Conservation (phyloP, 2,888 invertebrate genomes). For the Drosophila trichaetosa region DNA sequence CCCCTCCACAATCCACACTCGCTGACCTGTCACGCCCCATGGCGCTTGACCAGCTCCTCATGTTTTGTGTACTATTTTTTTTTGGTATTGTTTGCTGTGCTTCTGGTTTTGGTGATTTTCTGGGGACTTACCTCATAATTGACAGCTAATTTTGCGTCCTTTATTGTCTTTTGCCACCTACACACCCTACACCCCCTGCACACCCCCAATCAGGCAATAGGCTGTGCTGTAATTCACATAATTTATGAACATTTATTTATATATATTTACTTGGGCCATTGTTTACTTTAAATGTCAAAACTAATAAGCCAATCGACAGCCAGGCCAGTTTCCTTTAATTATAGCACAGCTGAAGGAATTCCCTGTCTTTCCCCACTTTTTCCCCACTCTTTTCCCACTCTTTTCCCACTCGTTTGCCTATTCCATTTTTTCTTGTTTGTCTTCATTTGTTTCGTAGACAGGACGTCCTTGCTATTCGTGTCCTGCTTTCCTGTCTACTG, state of each 20-base stretch:
- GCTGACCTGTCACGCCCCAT: constrained; percentile 2
- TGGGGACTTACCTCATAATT: constrained; percentile 71
- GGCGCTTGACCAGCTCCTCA: not conserved
- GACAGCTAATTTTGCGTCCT: constrained; percentile 74
- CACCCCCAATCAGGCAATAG: not conserved
- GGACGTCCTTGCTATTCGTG: not conserved
- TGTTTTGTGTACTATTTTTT: constrained; percentile 5
- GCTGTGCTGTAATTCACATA: constrained; percentile 55
- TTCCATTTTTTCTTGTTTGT: not conserved
- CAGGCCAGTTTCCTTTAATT: constrained; percentile 45
- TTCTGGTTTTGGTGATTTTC: not conserved
- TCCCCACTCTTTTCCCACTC: not conserved
- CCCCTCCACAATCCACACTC: not conserved
- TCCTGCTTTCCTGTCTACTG: not conserved
- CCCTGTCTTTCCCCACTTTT: no score
- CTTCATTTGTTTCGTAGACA: not conserved
- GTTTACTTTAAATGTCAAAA: constrained; percentile 48
- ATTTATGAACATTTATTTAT: constrained; percentile 67
- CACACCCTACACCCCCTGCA: not conserved
- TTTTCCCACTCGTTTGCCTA: not conserved
- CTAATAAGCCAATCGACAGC: constrained; percentile 51
- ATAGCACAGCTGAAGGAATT: constrained; percentile 15
- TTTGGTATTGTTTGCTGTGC: not conserved
- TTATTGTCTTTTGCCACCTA: constrained; percentile 59
- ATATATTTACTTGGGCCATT: constrained; percentile 27